Base-by-base conservation (phyloP, 2,113 vertebrate genomes). In the Sorex fumeus region DNA sequence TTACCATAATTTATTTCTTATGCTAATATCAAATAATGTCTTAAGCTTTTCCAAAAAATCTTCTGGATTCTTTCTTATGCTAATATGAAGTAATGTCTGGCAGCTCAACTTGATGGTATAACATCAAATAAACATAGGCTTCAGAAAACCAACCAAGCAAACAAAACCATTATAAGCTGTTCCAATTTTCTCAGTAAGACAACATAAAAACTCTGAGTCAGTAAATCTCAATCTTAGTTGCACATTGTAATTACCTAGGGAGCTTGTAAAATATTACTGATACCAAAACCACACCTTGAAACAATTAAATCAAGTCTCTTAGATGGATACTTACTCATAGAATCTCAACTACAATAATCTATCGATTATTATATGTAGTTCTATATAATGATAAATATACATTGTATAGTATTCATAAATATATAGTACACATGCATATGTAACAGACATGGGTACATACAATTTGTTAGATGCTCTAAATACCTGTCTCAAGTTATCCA, bases 241-340 rank as follows among this genome's bases (percentile, higher is more conserved):
- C 13, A 88, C 16, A 23, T 82, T 71, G n/a, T 36, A 82, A 78
- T 64, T 77, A 81, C 21, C 25, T 88, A 2, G 23, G 34, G 27
- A 80, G 6, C 30, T 80, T 90, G 3, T 84, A 76, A 84, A 66
- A 86, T 74, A 79, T 60, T 84, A 79, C 43, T 80, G 30, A 93
- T 91, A 25, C 8, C 70, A 78, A 85, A 19, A 8, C 3, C 64
- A 81, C 40, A 82, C 8, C 45, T 30, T 6, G 67, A 88, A 57
- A 4, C 30, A 91, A 83, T 86, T 62, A 69, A 80, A 84, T 69
- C 15, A 84, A 36, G 9, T 53, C 9, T 77, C 11, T 83, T 91
- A 4, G 19, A 66, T 77, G 8, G 60, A 27, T 78, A 36, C 25
- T 60, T 50, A 82, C 67, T n/a, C 11, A 36, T 2, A 84, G 7